These are phyloP conservation scores for Rhinatrema bivittatum DNA, from an alignment of 2,797 vertebrate species.

Conservation along the genomic window DNA sequence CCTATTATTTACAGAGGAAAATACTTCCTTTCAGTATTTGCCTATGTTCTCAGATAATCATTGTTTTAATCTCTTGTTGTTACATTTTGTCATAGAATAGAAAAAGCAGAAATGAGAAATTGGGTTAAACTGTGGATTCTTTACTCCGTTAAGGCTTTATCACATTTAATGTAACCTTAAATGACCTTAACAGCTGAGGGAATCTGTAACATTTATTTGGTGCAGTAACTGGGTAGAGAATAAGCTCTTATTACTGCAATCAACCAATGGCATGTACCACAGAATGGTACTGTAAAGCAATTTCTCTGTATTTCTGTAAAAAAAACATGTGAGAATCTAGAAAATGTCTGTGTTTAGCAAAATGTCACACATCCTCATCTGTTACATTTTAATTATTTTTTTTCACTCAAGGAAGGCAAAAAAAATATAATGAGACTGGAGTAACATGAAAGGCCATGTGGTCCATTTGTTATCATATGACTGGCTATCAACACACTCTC, in stretches of 20 bases:
- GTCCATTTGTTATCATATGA: too few species aligned
- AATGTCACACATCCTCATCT: too few species aligned
- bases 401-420: too few species aligned
- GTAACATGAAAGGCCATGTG: too few species aligned
- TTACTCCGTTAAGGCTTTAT: constrained; percentile 36
- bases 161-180: constrained; percentile 28
- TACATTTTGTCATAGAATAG: constrained; percentile 1
- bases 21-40: too few species aligned
- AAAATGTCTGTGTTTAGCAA: too few species aligned
- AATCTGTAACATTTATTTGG: constrained; percentile 34
- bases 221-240: constrained; percentile 44
- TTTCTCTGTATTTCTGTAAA: constrained; percentile 17
- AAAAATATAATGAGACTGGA: too few species aligned
- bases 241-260: constrained; percentile 23
- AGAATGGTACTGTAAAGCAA: constrained; percentile 16
- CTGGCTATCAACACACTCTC: too few species aligned
- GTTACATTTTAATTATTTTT: too few species aligned
- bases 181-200: constrained; percentile 31
- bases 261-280: constrained; percentile 14
- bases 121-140: constrained; percentile 17
- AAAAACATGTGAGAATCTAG: too few species aligned
- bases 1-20: too few species aligned
- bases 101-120: constrained; percentile 23
- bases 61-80: neutral
- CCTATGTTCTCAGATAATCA: neutral